Base-by-base conservation (phyloP, 2,888 invertebrate species). In the Monochamus alternatus region DNA sequence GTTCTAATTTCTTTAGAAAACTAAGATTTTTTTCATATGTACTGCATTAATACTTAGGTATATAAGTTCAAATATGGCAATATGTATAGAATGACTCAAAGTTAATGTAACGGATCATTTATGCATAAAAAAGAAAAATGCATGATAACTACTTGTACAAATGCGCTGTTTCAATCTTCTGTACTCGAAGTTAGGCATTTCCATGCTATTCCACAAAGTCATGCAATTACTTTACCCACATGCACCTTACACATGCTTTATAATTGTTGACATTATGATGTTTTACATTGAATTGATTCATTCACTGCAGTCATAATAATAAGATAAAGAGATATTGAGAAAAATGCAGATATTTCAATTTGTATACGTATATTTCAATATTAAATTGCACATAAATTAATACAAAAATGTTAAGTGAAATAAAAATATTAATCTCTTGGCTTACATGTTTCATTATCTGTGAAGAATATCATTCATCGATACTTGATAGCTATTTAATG, bases 91-190 rank as follows among this genome's bases (percentile, higher is more conserved):
- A 2, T 38, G 59, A 9, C 2, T 31, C 10, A 59, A 31, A 9
- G 10, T 31, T 60, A 60, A 38, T 31, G 38, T 14, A 14, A 43
- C 43, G 62, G 38, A 63, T 63, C 43, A 62, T n/a, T 10, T 32
- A 32, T 60, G 22, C 32, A 32, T 62, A n/a, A 32, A 32, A 32
- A 32, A 62, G 38, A 8, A 59, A 5, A 63, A 63, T 63, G 43
- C 62, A 43, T 22, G 38, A 38, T 43, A 43, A 63, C 62, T 63
- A 63, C 62, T 63, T 14, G 43, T 43, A 63, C 38, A n/a, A 38
- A n/a, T 43, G 62, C 14, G 14, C 43, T 38, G 62, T 38, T 63
- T n/a, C 30, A 59, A 59, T 30, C 8, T 8, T 3, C 14, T n/a
- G 31, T 59, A 31, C 8, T 59, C 5, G 47, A 47, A 12, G 12